Evolutionary conservation across 2,113 vertebrate species (phyloP).

Genomic region (Phyllopteryx taeniolatus): DNA sequence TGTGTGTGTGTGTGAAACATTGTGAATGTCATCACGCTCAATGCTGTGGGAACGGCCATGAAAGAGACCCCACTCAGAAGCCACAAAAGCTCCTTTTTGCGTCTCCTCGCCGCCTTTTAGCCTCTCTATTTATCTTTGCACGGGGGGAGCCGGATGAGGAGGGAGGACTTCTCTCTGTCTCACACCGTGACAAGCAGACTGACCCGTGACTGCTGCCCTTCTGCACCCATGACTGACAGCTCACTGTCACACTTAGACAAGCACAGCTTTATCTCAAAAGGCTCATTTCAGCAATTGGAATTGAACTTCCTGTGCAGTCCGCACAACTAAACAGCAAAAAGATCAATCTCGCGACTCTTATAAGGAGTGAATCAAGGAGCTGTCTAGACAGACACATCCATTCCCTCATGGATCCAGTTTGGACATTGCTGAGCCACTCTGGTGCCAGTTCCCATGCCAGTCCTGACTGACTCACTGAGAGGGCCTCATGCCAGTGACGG

Average conservation of each 20-base stretch:
- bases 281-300: slow-evolving; percentile 13
- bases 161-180: slow-evolving; percentile 51
- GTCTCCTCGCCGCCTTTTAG: slow-evolving; percentile 70
- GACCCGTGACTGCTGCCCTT: slow-evolving; percentile 35
- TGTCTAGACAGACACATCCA: slow-evolving; percentile 35
- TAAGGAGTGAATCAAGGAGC: slow-evolving; percentile 29
- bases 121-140: slow-evolving; percentile 74
- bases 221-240: slow-evolving; percentile 31
- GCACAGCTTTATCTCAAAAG: slow-evolving; percentile 22
- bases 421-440: slow-evolving; percentile 43
- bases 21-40: slow-evolving; percentile 66
- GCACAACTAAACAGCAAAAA: slow-evolving; percentile 8
- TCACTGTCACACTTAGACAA: slow-evolving; percentile 29
- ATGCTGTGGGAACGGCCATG: slow-evolving; percentile 78
- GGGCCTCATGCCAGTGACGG: not conserved
- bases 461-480: slow-evolving; percentile 26
- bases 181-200: slow-evolving; percentile 24
- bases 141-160: slow-evolving; percentile 62
- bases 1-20: slow-evolving; percentile 59
- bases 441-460: slow-evolving; percentile 69
- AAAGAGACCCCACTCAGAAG: slow-evolving; percentile 73
- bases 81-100: slow-evolving; percentile 77
- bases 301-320: not conserved
- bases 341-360: slow-evolving; percentile 29
- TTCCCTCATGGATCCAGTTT: slow-evolving; percentile 48